Percentiles rank a stretch among this genome's conserved stretches.
phyloP scores from a whole-genome alignment of 2,888 invertebrate genomes.

The Tholera decimalis region DNA sequence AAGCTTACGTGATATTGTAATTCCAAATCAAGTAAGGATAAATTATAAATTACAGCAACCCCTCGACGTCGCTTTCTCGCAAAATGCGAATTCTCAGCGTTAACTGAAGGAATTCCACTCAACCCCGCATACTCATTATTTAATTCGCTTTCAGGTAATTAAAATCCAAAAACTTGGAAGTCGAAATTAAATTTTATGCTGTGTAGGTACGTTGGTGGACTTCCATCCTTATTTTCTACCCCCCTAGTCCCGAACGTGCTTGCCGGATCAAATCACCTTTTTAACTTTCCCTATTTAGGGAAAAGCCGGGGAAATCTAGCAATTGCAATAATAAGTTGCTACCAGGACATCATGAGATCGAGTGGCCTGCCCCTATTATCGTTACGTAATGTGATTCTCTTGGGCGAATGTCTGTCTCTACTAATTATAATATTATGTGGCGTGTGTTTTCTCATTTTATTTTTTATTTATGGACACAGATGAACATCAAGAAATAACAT shows the following conservation, averaged over 20 bases:
- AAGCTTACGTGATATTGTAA: constrained; percentile 64
- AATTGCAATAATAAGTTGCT: constrained; percentile 87
- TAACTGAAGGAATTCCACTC: constrained; percentile 68
- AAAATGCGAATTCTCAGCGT: constrained; percentile 63
- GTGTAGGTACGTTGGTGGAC: constrained; percentile 58
- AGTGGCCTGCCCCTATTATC: constrained; percentile 78
- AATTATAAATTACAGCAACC: constrained; percentile 69
- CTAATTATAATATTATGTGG: constrained; percentile 72
- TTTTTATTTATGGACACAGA: too few relatives aligned
- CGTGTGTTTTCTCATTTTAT: constrained; percentile 19
- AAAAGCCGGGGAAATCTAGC: constrained; percentile 85
- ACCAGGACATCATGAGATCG: constrained; percentile 83
- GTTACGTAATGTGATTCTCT: constrained; percentile 74
- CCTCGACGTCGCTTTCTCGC: constrained; percentile 47
- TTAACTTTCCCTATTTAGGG: constrained; percentile 91
- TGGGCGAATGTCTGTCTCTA: constrained; percentile 64
- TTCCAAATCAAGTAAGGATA: constrained; percentile 68
- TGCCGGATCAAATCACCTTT: constrained; percentile 87
- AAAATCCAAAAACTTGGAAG: constrained; percentile 90
- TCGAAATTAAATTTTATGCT: constrained; percentile 89
- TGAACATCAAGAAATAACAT: too few relatives aligned
- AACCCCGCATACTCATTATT: constrained; percentile 79
- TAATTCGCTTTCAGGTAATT: constrained; percentile 90
- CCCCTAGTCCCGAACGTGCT: constrained; percentile 81
- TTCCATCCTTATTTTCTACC: constrained; percentile 58